These are phyloP conservation scores for Emydoidea blandingii DNA, from an alignment of 2,797 vertebrate species.

Conservation along the genomic window DNA sequence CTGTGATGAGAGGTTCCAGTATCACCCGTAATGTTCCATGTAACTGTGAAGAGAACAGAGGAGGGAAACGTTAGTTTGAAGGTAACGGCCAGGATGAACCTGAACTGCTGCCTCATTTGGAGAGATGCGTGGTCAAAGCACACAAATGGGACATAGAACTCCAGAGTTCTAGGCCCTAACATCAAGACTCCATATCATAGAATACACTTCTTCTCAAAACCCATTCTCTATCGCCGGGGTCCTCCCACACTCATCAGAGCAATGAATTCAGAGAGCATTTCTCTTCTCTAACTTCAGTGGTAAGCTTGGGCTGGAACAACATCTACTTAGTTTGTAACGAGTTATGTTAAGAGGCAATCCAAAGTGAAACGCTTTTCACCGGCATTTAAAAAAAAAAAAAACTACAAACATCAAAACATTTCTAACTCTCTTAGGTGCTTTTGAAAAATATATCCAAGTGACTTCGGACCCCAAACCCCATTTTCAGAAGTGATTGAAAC, in stretches of 20 bases:
- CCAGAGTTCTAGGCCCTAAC: background rate
- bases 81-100: background rate
- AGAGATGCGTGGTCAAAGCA: background rate
- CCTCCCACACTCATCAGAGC: background rate
- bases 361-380: background rate
- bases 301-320: background rate
- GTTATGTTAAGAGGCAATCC: background rate
- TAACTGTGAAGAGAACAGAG: slow-evolving; percentile 79
- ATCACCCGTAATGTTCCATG: slow-evolving; percentile 91
- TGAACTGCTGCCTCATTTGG: background rate
- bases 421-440: background rate
- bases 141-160: background rate
- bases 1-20: slow-evolving; percentile 90
- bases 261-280: background rate
- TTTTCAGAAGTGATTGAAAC: background rate
- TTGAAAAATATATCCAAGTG: background rate
- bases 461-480: background rate
- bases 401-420: background rate
- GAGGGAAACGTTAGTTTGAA: background rate
- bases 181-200: background rate
- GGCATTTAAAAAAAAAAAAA: background rate
- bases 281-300: background rate
- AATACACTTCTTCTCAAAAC: background rate
- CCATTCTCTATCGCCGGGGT: too few relatives aligned
- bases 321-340: background rate